Conservation (phyloP, 2,888 invertebrate genomes). For the Atrina japonica region DNA sequence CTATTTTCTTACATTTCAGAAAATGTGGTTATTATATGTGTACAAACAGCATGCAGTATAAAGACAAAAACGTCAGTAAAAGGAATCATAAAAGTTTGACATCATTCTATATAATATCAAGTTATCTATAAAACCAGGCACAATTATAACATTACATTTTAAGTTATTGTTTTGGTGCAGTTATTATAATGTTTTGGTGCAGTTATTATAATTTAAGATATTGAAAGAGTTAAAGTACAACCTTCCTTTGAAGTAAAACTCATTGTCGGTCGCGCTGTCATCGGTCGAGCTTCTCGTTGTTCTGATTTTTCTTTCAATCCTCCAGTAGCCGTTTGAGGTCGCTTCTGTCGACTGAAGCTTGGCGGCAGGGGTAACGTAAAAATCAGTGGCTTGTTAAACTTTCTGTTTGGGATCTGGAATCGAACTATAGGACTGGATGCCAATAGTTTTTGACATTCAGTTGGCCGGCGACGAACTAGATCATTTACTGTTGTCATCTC, state of each 20-base stretch:
- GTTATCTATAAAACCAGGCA: too few relatives aligned
- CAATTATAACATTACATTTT: too few relatives aligned
- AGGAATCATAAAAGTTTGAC: too few relatives aligned
- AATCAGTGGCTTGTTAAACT: constrained; percentile 62
- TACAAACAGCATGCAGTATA: too few relatives aligned
- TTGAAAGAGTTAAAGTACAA: too few relatives aligned
- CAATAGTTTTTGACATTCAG: constrained; percentile 60
- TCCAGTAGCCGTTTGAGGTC: constrained; percentile 61
- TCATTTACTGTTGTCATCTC: constrained; percentile 68
- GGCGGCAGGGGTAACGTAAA: constrained; percentile 72
- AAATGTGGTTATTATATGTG: too few relatives aligned
- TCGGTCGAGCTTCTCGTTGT: constrained; percentile 37
- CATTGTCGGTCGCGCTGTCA: constrained; percentile 49
- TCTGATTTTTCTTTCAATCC: constrained; percentile 27
- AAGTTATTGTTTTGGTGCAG: too few relatives aligned
- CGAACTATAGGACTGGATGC: constrained; percentile 68
- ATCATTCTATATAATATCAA: too few relatives aligned
- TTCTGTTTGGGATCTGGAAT: constrained; percentile 49
- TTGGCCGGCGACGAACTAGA: constrained; percentile 57
- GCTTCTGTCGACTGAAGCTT: constrained; percentile 52
- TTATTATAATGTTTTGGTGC: too few relatives aligned
- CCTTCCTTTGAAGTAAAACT: constrained; percentile 42
- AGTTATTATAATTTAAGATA: too few relatives aligned
- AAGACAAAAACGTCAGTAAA: too few relatives aligned
- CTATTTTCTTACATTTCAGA: too few relatives aligned